A percentile compares a stretch with the other conserved stretches of the same genome.
These are phyloP conservation scores for Bos javanicus DNA, from an alignment of 2,113 vertebrate species.

Conservation along the genomic window DNA sequence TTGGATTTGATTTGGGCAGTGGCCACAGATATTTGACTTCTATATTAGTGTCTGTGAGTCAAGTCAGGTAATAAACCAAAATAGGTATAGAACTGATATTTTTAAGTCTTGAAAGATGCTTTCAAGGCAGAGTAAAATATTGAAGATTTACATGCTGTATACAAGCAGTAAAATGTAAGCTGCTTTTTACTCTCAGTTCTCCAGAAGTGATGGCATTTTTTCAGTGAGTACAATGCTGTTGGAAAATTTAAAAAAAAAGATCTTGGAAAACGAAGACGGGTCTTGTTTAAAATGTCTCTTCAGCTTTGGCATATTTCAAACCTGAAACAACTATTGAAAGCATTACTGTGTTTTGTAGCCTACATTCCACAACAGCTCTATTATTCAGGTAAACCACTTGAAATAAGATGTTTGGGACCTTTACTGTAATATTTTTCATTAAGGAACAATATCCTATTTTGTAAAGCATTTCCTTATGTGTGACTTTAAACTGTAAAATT, in stretches of 20 bases:
- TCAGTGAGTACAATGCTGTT: neutral
- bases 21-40: conserved; percentile 28
- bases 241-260: neutral
- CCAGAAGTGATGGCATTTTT: neutral
- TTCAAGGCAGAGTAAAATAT: neutral
- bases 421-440: conserved; percentile 72
- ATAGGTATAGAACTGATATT: neutral
- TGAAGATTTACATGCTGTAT: conserved; percentile 9
- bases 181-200: neutral
- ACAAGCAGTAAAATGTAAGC: neutral
- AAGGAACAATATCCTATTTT: conserved; percentile 74
- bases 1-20: neutral
- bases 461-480: conserved; percentile 75
- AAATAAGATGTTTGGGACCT: conserved; percentile 70
- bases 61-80: conserved; percentile 46
- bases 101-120: conserved; percentile 14
- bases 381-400: conserved; percentile 53
- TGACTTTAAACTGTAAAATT: conserved; percentile 79
- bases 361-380: conserved; percentile 56
- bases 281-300: conserved; percentile 48
- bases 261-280: conserved; percentile 37
- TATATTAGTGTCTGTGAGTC: conserved; percentile 27
- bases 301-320: conserved; percentile 43
- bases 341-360: conserved; percentile 61
- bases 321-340: conserved; percentile 43